Evolutionary conservation across 2,113 vertebrate species (phyloP), one percentile per base, ranked within the genome.

Genomic region (Hyaena hyaena): DNA sequence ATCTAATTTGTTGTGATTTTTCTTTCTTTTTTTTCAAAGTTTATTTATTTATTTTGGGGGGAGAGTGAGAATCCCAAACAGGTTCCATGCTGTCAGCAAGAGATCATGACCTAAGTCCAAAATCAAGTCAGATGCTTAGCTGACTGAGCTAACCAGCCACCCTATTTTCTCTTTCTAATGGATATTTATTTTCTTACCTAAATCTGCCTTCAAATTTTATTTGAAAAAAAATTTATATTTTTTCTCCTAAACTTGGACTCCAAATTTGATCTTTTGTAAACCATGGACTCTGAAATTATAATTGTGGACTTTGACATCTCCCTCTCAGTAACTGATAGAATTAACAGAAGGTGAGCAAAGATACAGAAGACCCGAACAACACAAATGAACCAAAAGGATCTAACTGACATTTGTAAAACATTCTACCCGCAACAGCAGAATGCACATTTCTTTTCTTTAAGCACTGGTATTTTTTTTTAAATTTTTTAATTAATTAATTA

Each of bases 151-250:
- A 14, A 55, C 53, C 53, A 55, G 53, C 15, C 53, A 1, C 53
- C 53, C 53, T 88, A 74, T 84, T 74, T 94, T 92, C 71, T 92
- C 17, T 83, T 79, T 92, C 35, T 77, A 87, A 84, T 83, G 74
- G 81, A 94, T 83, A 93, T 48, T 93, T 24, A 53, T 39, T 93
- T 86, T 74, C 43, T 84, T 45, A 84, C 2, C 31, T 55, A 88
- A 91, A 77, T 88, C 66, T 77, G 8, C 28, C 48, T 71, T 91
- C 43, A 91, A 63, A 28, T 87, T 95, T 95, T 82, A 39, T 39
- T 39, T 39, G 39, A 39, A 39, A 39, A 39, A 39, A 39, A 39
- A 39, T 39, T 39, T 39, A 1, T 79, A 26, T 35, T n/a, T 55
- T 76, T 71, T 68, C 71, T 76, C 33, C 85, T 65, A 80, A 74